Evolutionary conservation across 1,140 invertebrate genomes (phyloP).

Genomic region (Ceratosolen solmsi): DNA sequence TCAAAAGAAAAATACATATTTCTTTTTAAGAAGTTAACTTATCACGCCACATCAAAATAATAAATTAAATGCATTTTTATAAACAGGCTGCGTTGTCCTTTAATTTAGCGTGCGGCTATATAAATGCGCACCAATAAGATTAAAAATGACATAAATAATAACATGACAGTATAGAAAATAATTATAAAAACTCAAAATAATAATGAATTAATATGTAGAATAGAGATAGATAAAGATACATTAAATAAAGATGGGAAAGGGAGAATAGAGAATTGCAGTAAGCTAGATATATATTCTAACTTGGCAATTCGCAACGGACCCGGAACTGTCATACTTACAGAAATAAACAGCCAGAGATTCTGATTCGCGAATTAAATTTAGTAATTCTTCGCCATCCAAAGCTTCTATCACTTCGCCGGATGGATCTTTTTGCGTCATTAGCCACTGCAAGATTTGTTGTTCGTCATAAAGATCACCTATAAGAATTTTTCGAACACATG

Average conservation of each 20-base stretch:
- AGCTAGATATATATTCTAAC: slow-evolving; percentile 60
- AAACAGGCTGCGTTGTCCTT: not conserved
- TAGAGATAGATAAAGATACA: slow-evolving; percentile 21
- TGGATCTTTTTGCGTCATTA: slow-evolving; percentile 92
- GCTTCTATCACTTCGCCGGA: slow-evolving; percentile 92
- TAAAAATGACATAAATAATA: not conserved
- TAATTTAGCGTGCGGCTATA: not conserved
- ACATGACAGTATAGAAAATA: not conserved
- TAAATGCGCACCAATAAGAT: not conserved
- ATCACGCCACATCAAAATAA: not conserved
- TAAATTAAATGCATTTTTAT: slow-evolving; percentile 1
- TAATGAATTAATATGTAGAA: not conserved
- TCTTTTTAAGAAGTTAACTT: not conserved
- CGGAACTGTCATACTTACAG: slow-evolving; percentile 81
- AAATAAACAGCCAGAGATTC: slow-evolving; percentile 92
- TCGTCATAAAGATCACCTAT: slow-evolving; percentile 90
- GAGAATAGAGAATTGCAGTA: slow-evolving; percentile 44
- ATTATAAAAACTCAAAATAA: not conserved
- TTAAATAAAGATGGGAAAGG: slow-evolving; percentile 1
- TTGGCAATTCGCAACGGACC: slow-evolving; percentile 51
- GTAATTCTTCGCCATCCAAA: slow-evolving; percentile 87
- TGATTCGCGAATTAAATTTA: slow-evolving; percentile 85
- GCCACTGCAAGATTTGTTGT: slow-evolving; percentile 90
- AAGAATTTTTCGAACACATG: not conserved
- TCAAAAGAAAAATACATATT: not conserved